Conservation (phyloP, 2,888 invertebrate genomes). For the Rugalucina vietnamica region DNA sequence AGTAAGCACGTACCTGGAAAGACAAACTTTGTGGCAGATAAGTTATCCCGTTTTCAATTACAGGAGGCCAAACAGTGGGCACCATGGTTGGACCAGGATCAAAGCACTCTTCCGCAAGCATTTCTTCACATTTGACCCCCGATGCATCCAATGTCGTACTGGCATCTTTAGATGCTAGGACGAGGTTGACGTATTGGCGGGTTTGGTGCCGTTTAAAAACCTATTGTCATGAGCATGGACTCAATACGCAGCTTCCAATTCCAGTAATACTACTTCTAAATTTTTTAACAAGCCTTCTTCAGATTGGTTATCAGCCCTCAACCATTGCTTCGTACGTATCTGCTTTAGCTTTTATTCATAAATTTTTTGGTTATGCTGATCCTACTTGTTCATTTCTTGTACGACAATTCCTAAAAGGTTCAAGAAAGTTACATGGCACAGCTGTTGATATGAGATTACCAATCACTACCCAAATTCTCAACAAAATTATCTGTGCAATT, state of each 20-base stretch:
- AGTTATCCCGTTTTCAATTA: neutral
- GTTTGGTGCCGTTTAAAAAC: neutral
- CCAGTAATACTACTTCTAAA: neutral
- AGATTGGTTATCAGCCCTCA: neutral
- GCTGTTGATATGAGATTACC: neutral
- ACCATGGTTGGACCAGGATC: neutral
- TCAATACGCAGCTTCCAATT: neutral
- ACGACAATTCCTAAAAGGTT: neutral
- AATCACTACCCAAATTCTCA: neutral
- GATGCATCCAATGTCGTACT: neutral
- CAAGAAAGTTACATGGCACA: neutral
- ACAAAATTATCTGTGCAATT: neutral
- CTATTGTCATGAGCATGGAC: neutral
- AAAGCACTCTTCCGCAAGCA: neutral
- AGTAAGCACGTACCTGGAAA: neutral
- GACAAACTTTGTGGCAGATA: neutral
- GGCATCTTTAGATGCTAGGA: neutral
- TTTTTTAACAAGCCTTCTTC: neutral
- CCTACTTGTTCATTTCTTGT: neutral
- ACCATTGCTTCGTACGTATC: neutral
- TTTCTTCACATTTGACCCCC: neutral
- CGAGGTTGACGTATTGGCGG: neutral
- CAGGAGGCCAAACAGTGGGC: conserved; percentile 1
- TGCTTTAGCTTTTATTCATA: neutral
- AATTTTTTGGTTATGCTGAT: neutral